A percentile compares a stretch with the other conserved stretches of the same genome.
Evolutionary conservation across 2,888 invertebrate species (phyloP).

Genomic region (Tetrapedia diversipes): DNA sequence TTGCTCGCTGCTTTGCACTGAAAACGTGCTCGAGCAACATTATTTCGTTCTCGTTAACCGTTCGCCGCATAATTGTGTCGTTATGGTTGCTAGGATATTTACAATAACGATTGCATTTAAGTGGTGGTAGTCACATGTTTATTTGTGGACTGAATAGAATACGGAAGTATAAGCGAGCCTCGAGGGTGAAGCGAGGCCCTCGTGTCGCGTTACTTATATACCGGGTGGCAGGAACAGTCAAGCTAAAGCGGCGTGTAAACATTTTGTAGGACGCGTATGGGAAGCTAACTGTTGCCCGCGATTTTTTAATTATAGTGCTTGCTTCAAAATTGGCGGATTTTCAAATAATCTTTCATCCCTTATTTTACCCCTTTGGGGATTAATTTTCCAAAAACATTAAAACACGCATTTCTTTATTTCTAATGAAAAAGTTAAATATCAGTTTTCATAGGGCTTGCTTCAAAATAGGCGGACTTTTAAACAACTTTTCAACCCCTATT

Average conservation of each 20-base stretch:
- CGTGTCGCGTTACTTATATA: background rate
- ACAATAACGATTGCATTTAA: conserved; percentile 6
- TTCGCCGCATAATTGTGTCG: conserved; percentile 17
- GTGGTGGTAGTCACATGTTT: conserved; percentile 38
- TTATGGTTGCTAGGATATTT: conserved; percentile 22
- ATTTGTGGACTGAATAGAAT: conserved; percentile 36
- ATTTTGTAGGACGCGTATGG: too few relatives aligned
- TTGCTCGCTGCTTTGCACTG: background rate
- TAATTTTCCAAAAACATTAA: too few relatives aligned
- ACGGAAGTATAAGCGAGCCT: conserved; percentile 28
- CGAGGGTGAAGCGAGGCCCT: conserved; percentile 10
- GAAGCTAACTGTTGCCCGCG: too few relatives aligned
- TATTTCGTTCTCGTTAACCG: conserved; percentile 7
- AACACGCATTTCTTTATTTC: too few relatives aligned
- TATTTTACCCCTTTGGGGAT: too few relatives aligned
- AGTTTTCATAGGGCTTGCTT: too few relatives aligned
- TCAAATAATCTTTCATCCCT: too few relatives aligned
- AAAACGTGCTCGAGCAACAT: background rate
- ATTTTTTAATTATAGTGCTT: too few relatives aligned
- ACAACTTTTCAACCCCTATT: too few relatives aligned
- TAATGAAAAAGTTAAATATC: too few relatives aligned
- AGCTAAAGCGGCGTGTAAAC: background rate
- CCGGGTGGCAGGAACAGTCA: background rate
- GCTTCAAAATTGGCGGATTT: too few relatives aligned
- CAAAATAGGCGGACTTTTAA: too few relatives aligned